Evolutionary conservation across 2,888 invertebrate genomes (phyloP), one percentile per base, ranked within the genome.

Genomic region (Pristionchus mayeri): DNA sequence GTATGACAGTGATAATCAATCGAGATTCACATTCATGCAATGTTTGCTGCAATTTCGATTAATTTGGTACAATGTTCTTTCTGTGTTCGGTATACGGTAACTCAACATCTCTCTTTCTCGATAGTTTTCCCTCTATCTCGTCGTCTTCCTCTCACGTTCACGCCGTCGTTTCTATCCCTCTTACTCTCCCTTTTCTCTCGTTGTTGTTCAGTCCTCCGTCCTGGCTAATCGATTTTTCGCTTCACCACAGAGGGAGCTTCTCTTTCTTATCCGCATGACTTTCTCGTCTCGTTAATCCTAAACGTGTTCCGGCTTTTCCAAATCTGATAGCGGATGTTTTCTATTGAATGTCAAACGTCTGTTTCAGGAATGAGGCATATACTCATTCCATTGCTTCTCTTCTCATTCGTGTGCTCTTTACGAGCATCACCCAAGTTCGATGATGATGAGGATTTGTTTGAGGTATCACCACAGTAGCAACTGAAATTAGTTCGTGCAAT

Each of bases 201-300:
- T 67, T 67, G 67, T 67, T 67, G 67, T 67, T 67, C 67, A 67
- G 67, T 67, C 67, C 67, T 67, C 37, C 67, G 34, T n/a, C 37
- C 67, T 67, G 34, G 16, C 67, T 67, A 67, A 67, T 67, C 67
- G 67, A 67, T 67, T 60, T 67, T 27, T 67, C 18, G 1, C 67
- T 37, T 67, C 37, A 37, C 67, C 37, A 34, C 67, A 37, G 3
- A 27, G 67, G 11, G 4, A 37, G 67, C 67, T 67, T 67, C 67
- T 34, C 67, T 6, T 67, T 21, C 34, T 37, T 1, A 34, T 2
- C 37, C 67, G 21, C 9, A 16, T 54, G 9, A 9, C 54, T n/a
- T 24, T 16, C 13, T 63, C 6, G 13, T 67, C 3, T 27, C 37
- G 34, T 67, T 37, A 34, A 67, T 16, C 34, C 67, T 27, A 37